Evolutionary conservation across 2,113 vertebrate genomes (phyloP).

Genomic region (Heterotis niloticus): DNA sequence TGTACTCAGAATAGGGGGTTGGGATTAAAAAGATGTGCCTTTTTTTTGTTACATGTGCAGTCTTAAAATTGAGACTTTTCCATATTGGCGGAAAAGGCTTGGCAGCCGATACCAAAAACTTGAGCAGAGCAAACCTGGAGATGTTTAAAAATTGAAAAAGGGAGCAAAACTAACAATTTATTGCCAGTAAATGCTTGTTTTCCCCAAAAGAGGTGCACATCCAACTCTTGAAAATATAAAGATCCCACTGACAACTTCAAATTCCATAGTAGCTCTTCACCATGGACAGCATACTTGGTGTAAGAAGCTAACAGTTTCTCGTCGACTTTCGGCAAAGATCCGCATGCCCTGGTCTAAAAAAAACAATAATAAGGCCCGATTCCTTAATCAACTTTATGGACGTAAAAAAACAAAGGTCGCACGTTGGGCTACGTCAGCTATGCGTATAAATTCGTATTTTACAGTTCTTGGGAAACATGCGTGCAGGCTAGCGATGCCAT

Average conservation of each 20-base stretch:
- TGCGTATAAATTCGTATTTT: constrained; percentile 20
- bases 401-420: neutral
- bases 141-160: constrained; percentile 42
- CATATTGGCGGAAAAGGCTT: constrained; percentile 49
- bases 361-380: neutral
- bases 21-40: constrained; percentile 70
- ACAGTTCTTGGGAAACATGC: neutral
- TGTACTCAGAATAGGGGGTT: constrained; percentile 61
- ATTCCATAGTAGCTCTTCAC: constrained; percentile 35
- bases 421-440: neutral
- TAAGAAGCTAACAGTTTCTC: constrained; percentile 13
- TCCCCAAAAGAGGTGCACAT: constrained; percentile 25
- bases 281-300: neutral
- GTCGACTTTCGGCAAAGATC: constrained; percentile 7
- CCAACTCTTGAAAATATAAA: constrained; percentile 5
- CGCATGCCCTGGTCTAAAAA: neutral
- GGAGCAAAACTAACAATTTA: constrained; percentile 43
- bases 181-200: constrained; percentile 33
- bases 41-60: constrained; percentile 43
- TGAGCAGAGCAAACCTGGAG: constrained; percentile 37
- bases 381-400: neutral
- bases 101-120: constrained; percentile 39
- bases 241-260: constrained; percentile 20
- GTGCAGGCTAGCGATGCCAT: constrained; percentile 16
- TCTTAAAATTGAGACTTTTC: constrained; percentile 35